A percentile compares a stretch with the other conserved stretches of the same genome.
Evolutionary conservation across 1,140 invertebrate genomes (phyloP).

Genomic region (Colletes latitarsis): DNA sequence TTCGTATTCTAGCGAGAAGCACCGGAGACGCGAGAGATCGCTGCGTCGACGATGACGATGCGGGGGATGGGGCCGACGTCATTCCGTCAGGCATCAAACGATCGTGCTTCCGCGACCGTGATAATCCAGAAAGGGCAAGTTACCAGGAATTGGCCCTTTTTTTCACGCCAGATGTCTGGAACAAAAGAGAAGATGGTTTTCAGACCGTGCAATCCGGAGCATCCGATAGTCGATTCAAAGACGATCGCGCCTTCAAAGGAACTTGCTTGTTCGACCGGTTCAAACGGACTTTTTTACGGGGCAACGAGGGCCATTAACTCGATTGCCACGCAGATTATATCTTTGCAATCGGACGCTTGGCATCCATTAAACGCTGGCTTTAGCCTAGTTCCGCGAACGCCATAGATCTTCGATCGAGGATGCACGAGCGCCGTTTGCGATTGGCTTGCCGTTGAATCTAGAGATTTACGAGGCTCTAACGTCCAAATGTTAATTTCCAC

Average conservation of each 20-base stretch:
- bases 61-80: slow-evolving; percentile 23
- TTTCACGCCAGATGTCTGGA: slow-evolving; percentile 34
- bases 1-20: not conserved
- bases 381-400: slow-evolving; percentile 6
- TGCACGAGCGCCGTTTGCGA: not conserved
- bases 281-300: slow-evolving; percentile 3
- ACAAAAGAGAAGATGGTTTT: slow-evolving; percentile 17
- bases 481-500: not conserved
- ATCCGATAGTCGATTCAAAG: not conserved
- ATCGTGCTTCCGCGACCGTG: slow-evolving; percentile 10
- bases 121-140: not conserved
- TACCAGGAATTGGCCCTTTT: not conserved
- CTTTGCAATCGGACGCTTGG: not conserved
- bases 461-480: not conserved
- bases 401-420: slow-evolving; percentile 20
- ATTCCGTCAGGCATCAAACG: slow-evolving; percentile 37
- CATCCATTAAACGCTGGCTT: slow-evolving; percentile 17
- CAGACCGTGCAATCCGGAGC: not conserved
- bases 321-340: not conserved
- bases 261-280: too few species aligned
- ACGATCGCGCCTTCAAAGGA: not conserved
- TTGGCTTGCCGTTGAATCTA: not conserved
- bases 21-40: not conserved
- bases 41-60: slow-evolving; percentile 19
- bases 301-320: slow-evolving; percentile 11